Evolutionary conservation across 2,888 invertebrate species (phyloP).

Genomic region (Conops quadrifasciatus): DNA sequence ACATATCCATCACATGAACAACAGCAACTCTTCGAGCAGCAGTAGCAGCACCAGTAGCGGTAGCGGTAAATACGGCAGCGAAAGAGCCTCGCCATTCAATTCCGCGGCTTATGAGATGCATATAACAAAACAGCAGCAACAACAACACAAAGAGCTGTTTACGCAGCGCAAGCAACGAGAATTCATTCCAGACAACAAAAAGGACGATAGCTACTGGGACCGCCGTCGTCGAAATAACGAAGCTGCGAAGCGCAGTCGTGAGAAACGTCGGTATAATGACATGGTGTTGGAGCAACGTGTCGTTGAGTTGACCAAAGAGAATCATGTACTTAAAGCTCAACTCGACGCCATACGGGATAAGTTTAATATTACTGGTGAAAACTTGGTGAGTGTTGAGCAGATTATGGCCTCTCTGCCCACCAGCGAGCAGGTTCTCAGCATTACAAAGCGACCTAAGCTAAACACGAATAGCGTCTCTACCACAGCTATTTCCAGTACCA

Average conservation of each 20-base stretch:
- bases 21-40: slow-evolving; percentile 41
- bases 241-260: slow-evolving; percentile 95
- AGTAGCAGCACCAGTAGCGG: slow-evolving; percentile 49
- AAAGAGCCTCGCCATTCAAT: slow-evolving; percentile 40
- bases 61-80: slow-evolving; percentile 47
- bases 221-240: slow-evolving; percentile 95
- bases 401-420: slow-evolving; percentile 86
- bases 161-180: slow-evolving; percentile 93
- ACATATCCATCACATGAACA: slow-evolving; percentile 52
- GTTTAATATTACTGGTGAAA: slow-evolving; percentile 88
- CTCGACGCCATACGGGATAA: slow-evolving; percentile 92
- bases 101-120: slow-evolving; percentile 45
- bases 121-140: slow-evolving; percentile 58
- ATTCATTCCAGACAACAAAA: slow-evolving; percentile 95
- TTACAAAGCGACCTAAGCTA: slow-evolving; percentile 74
- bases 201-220: slow-evolving; percentile 98
- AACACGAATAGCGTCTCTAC: slow-evolving; percentile 17
- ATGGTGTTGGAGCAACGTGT: slow-evolving; percentile 96
- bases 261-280: slow-evolving; percentile 94
- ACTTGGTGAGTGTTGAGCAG: slow-evolving; percentile 86
- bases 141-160: slow-evolving; percentile 81
- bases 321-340: slow-evolving; percentile 92
- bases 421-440: slow-evolving; percentile 84
- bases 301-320: slow-evolving; percentile 93
- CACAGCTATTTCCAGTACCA: neutral